Percentiles rank a stretch among this genome's conserved stretches.
Conservation (phyloP, 2,113 vertebrate species). For the Albula goreensis region DNA sequence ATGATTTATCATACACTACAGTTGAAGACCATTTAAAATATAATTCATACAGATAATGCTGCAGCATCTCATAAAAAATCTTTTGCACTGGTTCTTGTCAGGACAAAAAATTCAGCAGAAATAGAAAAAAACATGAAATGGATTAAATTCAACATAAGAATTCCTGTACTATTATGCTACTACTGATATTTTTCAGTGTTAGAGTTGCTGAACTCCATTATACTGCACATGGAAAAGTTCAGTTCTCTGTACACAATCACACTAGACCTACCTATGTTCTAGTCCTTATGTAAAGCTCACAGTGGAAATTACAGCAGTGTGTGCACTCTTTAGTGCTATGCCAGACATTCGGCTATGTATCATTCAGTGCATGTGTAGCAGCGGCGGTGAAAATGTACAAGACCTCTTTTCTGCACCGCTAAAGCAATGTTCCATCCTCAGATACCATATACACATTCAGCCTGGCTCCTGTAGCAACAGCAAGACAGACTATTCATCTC, state of each 20-base stretch:
- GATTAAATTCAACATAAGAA: no score
- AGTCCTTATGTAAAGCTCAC: background rate
- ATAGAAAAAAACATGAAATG: no score
- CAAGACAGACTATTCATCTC: background rate
- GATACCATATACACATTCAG: constrained; percentile 6
- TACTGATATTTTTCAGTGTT: no score
- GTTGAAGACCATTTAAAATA: background rate
- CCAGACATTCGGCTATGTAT: background rate
- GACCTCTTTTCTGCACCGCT: constrained; percentile 8
- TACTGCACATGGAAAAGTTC: no score
- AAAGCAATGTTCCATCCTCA: background rate
- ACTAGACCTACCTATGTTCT: no score
- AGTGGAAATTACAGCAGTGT: background rate
- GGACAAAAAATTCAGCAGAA: no score
- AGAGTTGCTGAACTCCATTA: no score
- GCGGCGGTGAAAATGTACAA: constrained; percentile 9
- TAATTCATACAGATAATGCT: no score
- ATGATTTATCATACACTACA: background rate
- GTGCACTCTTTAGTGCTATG: background rate
- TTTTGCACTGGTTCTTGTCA: no score
- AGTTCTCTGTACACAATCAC: no score
- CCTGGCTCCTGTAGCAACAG: background rate
- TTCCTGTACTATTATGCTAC: no score
- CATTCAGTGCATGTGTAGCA: background rate
- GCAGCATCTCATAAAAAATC: no score